Base-by-base conservation (phyloP, 2,888 invertebrate genomes). In the Tachina lurida region DNA sequence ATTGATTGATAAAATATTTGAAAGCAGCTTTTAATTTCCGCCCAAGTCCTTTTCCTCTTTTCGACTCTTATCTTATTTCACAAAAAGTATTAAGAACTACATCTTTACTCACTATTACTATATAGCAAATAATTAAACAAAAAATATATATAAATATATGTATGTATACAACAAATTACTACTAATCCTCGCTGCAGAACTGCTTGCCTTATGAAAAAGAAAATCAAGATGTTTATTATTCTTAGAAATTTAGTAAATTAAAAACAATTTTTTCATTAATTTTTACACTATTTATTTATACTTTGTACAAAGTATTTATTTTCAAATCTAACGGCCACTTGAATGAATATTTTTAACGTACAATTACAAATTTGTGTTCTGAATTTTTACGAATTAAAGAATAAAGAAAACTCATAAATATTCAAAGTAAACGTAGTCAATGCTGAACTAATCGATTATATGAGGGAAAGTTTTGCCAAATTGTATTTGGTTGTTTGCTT, bases 151-250 rank as follows among this genome's bases (percentile, higher is more conserved):
- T n/a, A n/a, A n/a, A n/a, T n/a, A 60, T 39, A n/a, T n/a, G 43
- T 43, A 62, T 8, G 7, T 31, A 31, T 31, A 31, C 31, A 31
- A 67, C 78, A 17, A 54, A 76, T 19, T 63, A 65, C 63, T 85
- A 82, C 74, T 85, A 85, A 77, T 85, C 74, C 85, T 85, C 85
- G 85, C 85, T 85, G 85, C 85, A 85, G 77, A 78, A 82, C 78
- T 85, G 86, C 86, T 86, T 86, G 86, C 86, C 86, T 86, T 86
- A 86, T 71, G 49, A 68, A 83, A 82, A 85, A 82, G 62, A 83
- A 85, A 84, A 86, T 83, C 79, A 86, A 83, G 76, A 79, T 79
- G 74, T 79, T 78, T 86, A 56, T 75, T 76, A 75, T 47, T 74
- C 52, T 60, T 68, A 83, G 43, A 31, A 22, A 65, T 75, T 73